phyloP scores from a whole-genome alignment of 2,888 invertebrate genomes.

The Pristionchus fissidentatus region DNA sequence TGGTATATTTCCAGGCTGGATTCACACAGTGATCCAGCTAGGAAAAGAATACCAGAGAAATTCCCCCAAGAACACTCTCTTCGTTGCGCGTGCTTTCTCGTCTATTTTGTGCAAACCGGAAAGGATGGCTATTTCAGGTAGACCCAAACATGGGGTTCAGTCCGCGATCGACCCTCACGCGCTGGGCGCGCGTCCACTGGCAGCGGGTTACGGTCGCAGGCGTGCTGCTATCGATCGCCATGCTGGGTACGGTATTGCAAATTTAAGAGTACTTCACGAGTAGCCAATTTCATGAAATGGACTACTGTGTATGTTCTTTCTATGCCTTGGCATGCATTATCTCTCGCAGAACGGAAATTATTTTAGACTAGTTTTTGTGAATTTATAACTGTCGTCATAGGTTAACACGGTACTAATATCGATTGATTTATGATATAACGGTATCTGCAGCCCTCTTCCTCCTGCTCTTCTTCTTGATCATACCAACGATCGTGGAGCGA shows the following conservation, averaged over 20 bases:
- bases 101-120: background rate
- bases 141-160: background rate
- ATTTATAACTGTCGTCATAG: too few relatives aligned
- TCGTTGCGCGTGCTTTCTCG: background rate
- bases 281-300: background rate
- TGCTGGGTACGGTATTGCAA: slow-evolving; percentile 12
- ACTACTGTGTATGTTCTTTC: too few relatives aligned
- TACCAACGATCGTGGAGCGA: slow-evolving; percentile 56
- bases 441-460: slow-evolving; percentile 39
- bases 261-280: background rate
- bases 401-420: too few relatives aligned
- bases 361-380: too few relatives aligned
- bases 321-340: too few relatives aligned
- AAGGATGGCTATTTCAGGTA: background rate
- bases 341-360: too few relatives aligned
- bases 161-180: background rate
- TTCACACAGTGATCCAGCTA: background rate
- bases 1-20: background rate
- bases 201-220: slow-evolving; percentile 20
- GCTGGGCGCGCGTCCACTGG: slow-evolving; percentile 19
- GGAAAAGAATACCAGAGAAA: too few relatives aligned
- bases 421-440: too few relatives aligned
- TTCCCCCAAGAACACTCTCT: background rate
- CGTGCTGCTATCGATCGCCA: background rate
- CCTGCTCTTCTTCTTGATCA: slow-evolving; percentile 54